phyloP scores from a whole-genome alignment of 2,113 vertebrate genomes.

The Zosterops lateralis region DNA sequence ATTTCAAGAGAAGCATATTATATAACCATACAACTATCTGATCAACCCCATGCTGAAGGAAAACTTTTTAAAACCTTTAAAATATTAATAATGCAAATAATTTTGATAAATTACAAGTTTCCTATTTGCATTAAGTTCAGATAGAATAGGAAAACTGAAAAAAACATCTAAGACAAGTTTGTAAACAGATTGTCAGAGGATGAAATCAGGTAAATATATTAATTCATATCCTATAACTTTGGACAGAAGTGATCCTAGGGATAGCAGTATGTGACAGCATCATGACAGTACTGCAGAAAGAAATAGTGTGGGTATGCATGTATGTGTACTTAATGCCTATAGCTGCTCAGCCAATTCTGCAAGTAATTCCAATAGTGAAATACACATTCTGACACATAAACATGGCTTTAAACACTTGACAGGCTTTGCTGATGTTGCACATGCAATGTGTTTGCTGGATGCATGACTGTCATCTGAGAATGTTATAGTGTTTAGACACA shows the following conservation, averaged over 20 bases:
- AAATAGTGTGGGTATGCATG: rapidly evolving
- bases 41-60: background rate
- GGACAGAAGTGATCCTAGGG: background rate
- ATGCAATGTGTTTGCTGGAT: background rate
- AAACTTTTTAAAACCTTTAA: background rate
- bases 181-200: background rate
- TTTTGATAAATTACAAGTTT: background rate
- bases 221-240: background rate
- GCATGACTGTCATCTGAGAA: background rate
- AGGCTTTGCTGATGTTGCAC: background rate
- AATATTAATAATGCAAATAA: background rate
- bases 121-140: background rate
- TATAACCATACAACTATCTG: background rate
- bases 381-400: background rate
- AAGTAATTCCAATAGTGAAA: background rate
- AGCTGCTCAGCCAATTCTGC: background rate
- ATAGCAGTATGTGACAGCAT: background rate
- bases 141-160: background rate
- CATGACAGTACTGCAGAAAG: background rate
- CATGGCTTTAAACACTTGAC: background rate
- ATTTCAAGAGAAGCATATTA: background rate
- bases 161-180: background rate
- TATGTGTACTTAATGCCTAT: background rate
- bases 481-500: background rate
- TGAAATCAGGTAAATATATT: background rate